Percentiles rank a stretch among this genome's conserved stretches.
Conservation (phyloP, 2,113 vertebrate species). For the Tragulus kanchil region DNA sequence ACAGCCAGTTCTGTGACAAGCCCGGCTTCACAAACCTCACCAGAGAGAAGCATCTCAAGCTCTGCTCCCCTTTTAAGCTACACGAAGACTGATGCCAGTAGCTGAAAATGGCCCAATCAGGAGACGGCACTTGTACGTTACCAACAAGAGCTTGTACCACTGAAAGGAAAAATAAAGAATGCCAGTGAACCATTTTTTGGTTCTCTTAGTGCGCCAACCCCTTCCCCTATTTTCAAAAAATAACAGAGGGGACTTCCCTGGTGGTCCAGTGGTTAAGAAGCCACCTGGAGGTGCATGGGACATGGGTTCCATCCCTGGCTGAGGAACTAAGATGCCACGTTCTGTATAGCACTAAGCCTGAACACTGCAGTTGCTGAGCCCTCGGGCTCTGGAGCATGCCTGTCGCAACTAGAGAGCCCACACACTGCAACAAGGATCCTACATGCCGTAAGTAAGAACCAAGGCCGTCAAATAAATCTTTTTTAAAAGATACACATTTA, state of each 20-base stretch:
- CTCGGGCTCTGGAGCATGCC: background rate
- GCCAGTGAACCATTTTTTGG: background rate
- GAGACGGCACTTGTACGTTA: conserved; percentile 52
- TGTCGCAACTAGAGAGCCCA: background rate
- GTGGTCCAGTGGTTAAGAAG: background rate
- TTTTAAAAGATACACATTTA: background rate
- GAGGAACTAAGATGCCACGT: background rate
- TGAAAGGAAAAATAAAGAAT: conserved; percentile 2
- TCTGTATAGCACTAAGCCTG: background rate
- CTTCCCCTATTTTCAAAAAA: background rate
- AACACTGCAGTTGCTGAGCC: background rate
- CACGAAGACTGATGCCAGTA: background rate
- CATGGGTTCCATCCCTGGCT: background rate
- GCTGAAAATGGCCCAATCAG: conserved; percentile 45
- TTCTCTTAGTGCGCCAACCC: background rate
- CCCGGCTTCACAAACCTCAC: background rate
- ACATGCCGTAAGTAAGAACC: background rate
- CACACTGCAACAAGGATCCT: background rate
- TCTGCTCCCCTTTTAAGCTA: conserved; percentile 71
- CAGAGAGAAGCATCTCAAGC: background rate
- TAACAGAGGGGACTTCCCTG: background rate
- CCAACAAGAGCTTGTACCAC: conserved; percentile 54
- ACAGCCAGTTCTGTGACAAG: background rate
- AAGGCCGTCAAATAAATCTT: background rate
- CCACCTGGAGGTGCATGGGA: background rate